Base-by-base conservation (phyloP, 2,113 vertebrate species). In the Tachycineta bicolor region DNA sequence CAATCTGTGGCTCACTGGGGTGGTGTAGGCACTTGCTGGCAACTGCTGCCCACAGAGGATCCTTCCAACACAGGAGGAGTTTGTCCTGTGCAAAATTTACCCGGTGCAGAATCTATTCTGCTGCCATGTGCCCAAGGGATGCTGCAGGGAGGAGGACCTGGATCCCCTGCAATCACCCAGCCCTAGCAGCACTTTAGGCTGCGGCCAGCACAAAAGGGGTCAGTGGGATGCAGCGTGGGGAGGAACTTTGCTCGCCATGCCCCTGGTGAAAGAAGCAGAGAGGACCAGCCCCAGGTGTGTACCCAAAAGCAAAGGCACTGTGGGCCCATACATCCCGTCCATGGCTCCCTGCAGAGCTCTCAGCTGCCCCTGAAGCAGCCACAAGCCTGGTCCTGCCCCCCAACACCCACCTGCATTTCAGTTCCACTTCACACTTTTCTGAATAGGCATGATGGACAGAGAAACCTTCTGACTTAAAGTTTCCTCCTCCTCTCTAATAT, bases 81-180 rank as follows among this genome's bases (percentile, higher is more conserved):
- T 52, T 39, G 34, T 15, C 21, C 41, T 0, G 0, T 24, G 28
- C 44, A 71, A 34, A 76, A 67, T 18, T 31, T 25, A 23, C 26
- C 37, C 1, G 1, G 14, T 28, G 44, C 31, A 67, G 62, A 37
- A 69, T 26, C 46, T 19, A 4, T 11, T 44, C 47, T 0, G 0
- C 41, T 6, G 4, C 28, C 23, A n/a, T 0, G 0, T n/a, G 59
- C 50, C 6, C 3, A 23, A 23, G 34, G 64, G 33, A 33, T 14
- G 29, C n/a, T 43, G 29, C 9, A 3, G 52, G 37, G 50, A 41
- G 0, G 1, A 33, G 37, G 24, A 41, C 16, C 49, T 46, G 34
- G 16, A 56, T 31, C 22, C 22, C 50, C 65, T 37, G 46, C 2
- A 2, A 28, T 44, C 3, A 0, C 24, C n/a, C 83, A 63, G 43